Evolutionary conservation across 1,140 invertebrate species (phyloP), one percentile per base, ranked within the genome.

Genomic region (Tribolium castaneum): DNA sequence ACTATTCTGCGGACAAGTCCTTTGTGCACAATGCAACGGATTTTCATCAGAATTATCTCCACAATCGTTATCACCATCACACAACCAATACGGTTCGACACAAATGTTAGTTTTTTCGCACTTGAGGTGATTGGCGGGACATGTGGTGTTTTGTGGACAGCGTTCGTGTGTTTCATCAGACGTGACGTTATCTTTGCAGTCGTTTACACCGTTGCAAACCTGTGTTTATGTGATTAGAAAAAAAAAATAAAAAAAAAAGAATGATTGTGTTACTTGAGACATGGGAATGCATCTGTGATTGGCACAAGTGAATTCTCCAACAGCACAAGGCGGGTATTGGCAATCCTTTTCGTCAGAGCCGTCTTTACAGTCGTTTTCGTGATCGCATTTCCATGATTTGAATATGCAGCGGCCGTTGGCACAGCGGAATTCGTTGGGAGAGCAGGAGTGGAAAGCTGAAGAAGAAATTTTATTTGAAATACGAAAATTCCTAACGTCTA

Each of bases 41-140:
- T 98, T 94, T 88, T 99, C 98, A 85, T 99, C 97, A 0, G 94
- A 95, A 84, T 97, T 98, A 85, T 99, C 98, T 0, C 97, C 97
- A 84, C 97, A 99, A 86, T 99, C 97, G 83, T 98, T 97, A 77
- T 91, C 96, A 0, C 96, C 95, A 85, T 97, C 96, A 85, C 97
- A 98, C 0, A 98, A 88, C 96, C 96, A 98, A 84, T 97, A 98
- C 0, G 96, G 96, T 85, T 98, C 96, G 0, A 98, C 96, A 83
- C 97, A 98, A 73, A 98, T 98, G 80, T 97, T 98, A 0, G 96
- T 98, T 76, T 95, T 95, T 82, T 96, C 93, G 84, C 97, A 98
- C 86, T 97, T 97, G 0, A 97, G 89, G 83, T 97, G 94, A 85
- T 96, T 95, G 0, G 91, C 85, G 0, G 94, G 94, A 82, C 97